Evolutionary conservation across 2,797 vertebrate species (phyloP).

Genomic region (Hyperoplus lanceolatus): DNA sequence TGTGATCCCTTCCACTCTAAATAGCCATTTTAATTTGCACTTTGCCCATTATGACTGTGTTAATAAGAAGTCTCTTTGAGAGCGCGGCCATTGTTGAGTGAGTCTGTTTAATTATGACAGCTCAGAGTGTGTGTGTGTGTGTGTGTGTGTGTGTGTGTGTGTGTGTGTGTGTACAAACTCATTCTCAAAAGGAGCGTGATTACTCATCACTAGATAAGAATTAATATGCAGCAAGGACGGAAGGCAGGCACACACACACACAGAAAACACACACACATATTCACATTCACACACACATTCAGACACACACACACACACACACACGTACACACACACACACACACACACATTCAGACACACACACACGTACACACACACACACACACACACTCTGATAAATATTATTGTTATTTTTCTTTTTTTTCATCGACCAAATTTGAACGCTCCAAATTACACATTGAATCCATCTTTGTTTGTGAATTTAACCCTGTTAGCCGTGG

Average conservation of each 20-base stretch:
- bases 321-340: no score
- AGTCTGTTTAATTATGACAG: conserved; percentile 83
- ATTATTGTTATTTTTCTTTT: conserved; percentile 67
- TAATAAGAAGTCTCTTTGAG: conserved; percentile 83
- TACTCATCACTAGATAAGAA: conserved; percentile 86
- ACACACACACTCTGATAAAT: conserved; percentile 66
- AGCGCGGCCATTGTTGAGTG: conserved; percentile 80
- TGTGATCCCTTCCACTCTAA: conserved; percentile 79
- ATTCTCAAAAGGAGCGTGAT: conserved; percentile 77
- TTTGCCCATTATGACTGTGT: conserved; percentile 77
- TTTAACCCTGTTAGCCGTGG: conserved; percentile 84
- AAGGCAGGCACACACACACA: no score
- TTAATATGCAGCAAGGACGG: conserved; percentile 82
- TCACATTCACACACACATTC: no score
- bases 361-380: no score
- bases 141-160: no score
- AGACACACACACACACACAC: no score
- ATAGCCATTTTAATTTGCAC: conserved; percentile 77
- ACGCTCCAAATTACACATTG: conserved; percentile 85
- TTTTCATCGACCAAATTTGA: conserved; percentile 71
- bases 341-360: no score
- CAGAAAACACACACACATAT: no score
- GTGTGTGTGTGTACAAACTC: conserved; percentile 63
- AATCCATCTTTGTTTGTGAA: conserved; percentile 84
- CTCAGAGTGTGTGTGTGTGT: conserved; percentile 66